A percentile compares a stretch with the other conserved stretches of the same genome.
Conservation (phyloP, 2,797 vertebrate genomes). For the Enteromius viviparus region DNA sequence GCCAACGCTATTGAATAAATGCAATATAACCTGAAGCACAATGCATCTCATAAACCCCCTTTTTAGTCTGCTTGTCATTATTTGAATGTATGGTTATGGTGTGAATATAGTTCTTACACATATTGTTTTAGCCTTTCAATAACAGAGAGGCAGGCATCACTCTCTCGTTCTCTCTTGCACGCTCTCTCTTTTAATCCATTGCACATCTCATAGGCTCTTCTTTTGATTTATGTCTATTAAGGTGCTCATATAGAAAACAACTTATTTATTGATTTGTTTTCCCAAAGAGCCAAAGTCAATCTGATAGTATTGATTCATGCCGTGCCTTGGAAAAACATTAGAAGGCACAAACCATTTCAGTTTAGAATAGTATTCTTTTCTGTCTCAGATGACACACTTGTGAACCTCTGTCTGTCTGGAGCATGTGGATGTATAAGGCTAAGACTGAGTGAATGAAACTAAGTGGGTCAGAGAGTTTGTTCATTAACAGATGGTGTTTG, state of each 20-base stretch:
- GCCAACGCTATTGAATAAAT: neutral
- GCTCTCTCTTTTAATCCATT: conserved; percentile 28
- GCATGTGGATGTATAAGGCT: conserved; percentile 25
- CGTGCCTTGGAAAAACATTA: conserved; percentile 47
- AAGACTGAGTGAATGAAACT: conserved; percentile 38
- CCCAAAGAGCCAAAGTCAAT: conserved; percentile 51
- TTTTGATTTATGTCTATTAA: conserved; percentile 53
- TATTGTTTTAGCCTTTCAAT: conserved; percentile 19
- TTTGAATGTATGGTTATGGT: conserved; percentile 1
- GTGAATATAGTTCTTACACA: conserved; percentile 1
- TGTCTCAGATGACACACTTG: conserved; percentile 30
- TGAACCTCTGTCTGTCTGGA: conserved; percentile 29
- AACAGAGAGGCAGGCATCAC: conserved; percentile 3
- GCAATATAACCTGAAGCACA: neutral
- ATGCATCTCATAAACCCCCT: neutral
- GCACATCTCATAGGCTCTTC: conserved; percentile 30
- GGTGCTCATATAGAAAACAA: conserved; percentile 48
- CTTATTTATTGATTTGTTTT: conserved; percentile 54
- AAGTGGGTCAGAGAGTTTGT: conserved; percentile 72
- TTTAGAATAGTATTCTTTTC: conserved; percentile 28
- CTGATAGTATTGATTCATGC: conserved; percentile 50
- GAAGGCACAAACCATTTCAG: conserved; percentile 25
- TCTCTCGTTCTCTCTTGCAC: neutral
- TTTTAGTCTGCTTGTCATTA: neutral
- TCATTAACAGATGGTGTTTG: conserved; percentile 71